These are phyloP conservation scores for Cyprinodon tularosa DNA, from an alignment of 2,113 vertebrate species.

Conservation along the genomic window DNA sequence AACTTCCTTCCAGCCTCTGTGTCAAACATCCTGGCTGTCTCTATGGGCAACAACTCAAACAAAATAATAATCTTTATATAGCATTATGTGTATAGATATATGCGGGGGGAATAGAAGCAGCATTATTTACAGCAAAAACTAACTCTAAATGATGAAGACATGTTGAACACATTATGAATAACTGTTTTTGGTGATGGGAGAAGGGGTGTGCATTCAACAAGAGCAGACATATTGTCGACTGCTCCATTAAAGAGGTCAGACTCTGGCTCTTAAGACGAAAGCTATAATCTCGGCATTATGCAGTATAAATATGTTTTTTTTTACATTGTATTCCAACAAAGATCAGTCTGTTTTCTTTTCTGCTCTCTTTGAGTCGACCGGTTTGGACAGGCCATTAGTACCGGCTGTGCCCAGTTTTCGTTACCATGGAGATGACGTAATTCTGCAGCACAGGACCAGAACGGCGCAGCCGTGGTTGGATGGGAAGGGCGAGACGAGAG, in stretches of 20 bases:
- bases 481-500: slow-evolving; percentile 17
- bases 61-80: slow-evolving; percentile 28
- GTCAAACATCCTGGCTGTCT: slow-evolving; percentile 51
- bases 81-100: neutral
- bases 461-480: slow-evolving; percentile 46
- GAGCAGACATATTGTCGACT: neutral
- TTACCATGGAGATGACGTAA: slow-evolving; percentile 73
- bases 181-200: neutral
- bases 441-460: slow-evolving; percentile 58
- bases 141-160: neutral
- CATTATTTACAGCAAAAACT: neutral
- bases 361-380: neutral
- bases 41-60: slow-evolving; percentile 37
- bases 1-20: slow-evolving; percentile 31
- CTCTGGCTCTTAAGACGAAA: neutral
- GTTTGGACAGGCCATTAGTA: slow-evolving; percentile 14
- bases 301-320: neutral
- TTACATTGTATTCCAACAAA: neutral
- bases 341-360: neutral
- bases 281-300: neutral
- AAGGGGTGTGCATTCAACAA: neutral
- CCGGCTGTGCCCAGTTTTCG: slow-evolving; percentile 51
- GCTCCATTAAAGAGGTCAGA: neutral
- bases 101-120: neutral
- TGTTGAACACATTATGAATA: neutral